phyloP scores from a whole-genome alignment of 2,113 vertebrate species.

The Barnardius zonarius region DNA sequence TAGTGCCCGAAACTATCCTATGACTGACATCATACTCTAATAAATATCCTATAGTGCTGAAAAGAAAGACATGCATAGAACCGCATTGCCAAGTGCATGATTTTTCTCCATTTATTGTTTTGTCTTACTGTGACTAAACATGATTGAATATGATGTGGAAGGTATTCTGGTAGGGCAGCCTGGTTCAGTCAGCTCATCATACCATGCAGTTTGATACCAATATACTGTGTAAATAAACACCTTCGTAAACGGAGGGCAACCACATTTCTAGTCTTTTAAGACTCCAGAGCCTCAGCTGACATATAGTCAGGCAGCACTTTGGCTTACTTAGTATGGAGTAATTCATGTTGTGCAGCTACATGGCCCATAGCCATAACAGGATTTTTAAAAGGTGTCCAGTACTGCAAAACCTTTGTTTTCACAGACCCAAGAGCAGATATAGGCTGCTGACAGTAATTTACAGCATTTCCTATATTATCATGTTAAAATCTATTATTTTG shows the following conservation, averaged over 20 bases:
- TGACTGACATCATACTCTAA: background rate
- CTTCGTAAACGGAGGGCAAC: background rate
- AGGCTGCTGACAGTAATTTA: background rate
- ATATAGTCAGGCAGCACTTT: background rate
- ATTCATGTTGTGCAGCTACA: background rate
- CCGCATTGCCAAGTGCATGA: background rate
- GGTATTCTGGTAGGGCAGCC: background rate
- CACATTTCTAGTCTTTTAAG: background rate
- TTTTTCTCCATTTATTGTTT: background rate
- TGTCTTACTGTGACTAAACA: background rate
- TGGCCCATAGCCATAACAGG: background rate
- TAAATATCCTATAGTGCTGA: background rate
- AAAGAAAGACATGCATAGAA: background rate
- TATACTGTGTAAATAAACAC: background rate
- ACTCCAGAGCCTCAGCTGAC: background rate
- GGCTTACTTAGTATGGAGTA: background rate
- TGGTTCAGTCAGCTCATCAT: background rate
- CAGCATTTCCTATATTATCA: background rate
- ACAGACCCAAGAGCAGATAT: background rate
- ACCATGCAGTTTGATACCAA: background rate
- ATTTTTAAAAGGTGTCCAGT: background rate
- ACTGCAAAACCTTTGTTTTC: background rate
- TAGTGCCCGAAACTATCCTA: background rate
- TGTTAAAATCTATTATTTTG: background rate
- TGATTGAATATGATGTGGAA: background rate